A percentile compares a stretch with the other conserved stretches of the same genome.
phyloP scores from a whole-genome alignment of 2,113 vertebrate genomes.

The Madoqua kirkii region DNA sequence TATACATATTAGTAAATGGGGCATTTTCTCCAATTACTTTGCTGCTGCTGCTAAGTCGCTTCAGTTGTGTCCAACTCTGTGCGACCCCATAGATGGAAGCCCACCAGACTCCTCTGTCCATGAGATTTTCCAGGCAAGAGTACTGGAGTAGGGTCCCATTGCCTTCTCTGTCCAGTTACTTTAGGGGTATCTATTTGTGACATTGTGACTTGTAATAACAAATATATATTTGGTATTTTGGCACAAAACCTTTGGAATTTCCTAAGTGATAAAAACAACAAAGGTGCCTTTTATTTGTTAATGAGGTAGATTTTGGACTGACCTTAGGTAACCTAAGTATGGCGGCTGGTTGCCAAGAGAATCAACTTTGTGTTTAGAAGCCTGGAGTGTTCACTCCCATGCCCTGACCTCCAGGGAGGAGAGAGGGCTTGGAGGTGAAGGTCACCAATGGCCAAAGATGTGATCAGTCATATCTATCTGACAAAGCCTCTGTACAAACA shows the following conservation, averaged over 20 bases:
- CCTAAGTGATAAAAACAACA: not conserved
- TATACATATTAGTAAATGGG: not conserved
- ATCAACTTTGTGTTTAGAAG: not conserved
- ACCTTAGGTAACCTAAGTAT: not conserved
- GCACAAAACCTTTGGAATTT: not conserved
- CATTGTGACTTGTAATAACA: not conserved
- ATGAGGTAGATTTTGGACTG: not conserved
- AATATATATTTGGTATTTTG: not conserved
- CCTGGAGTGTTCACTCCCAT: not conserved
- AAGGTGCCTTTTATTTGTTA: not conserved
- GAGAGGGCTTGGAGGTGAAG: not conserved
- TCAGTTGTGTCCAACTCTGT: no score
- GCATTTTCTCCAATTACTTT: not conserved
- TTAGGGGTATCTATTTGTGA: not conserved
- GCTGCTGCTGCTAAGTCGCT: no score
- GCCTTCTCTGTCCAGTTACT: not conserved
- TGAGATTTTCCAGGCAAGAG: no score
- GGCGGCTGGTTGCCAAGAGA: not conserved
- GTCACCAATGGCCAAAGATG: not conserved
- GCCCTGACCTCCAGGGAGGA: not conserved
- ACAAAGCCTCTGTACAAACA: not conserved
- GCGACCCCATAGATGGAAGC: no score
- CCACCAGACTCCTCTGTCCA: no score
- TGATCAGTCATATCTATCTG: not conserved
- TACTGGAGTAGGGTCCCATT: no score